Evolutionary conservation across 2,888 invertebrate species (phyloP).

Genomic region (Cerastis rubricosa): DNA sequence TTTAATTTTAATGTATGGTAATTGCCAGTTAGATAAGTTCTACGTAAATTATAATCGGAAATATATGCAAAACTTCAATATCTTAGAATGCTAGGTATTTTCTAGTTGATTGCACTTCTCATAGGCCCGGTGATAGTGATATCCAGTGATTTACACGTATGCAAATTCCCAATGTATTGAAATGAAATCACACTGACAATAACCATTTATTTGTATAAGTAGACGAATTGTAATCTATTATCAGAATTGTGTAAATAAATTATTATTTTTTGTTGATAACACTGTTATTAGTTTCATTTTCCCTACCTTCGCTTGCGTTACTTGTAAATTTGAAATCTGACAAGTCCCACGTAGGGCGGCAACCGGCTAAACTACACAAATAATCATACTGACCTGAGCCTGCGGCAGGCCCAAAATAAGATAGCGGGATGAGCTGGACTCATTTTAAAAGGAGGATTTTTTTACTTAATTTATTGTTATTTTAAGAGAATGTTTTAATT

Average conservation of each 20-base stretch:
- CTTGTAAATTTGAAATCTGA: not conserved
- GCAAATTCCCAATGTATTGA: constrained; percentile 44
- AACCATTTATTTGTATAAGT: constrained; percentile 57
- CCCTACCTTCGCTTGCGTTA: no score
- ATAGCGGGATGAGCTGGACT: not conserved
- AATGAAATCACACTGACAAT: constrained; percentile 59
- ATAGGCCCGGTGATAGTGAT: not conserved
- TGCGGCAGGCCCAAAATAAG: not conserved
- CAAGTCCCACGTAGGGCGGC: not conserved
- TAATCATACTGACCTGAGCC: not conserved
- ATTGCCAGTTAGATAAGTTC: not conserved
- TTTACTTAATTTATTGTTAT: no score
- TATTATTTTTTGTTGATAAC: constrained; percentile 56
- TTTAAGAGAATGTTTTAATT: no score
- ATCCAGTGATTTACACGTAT: not conserved
- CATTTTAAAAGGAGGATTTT: no score
- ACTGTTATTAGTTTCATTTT: constrained; percentile 1
- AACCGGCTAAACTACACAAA: not conserved
- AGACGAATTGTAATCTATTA: constrained; percentile 62
- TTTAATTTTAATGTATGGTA: constrained; percentile 15
- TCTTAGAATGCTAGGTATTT: no score
- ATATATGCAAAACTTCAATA: no score
- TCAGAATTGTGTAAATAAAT: constrained; percentile 60
- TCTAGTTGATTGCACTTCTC: not conserved
- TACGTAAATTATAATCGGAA: not conserved